Conservation (phyloP, 2,888 invertebrate species). For the Rotaria socialis region DNA sequence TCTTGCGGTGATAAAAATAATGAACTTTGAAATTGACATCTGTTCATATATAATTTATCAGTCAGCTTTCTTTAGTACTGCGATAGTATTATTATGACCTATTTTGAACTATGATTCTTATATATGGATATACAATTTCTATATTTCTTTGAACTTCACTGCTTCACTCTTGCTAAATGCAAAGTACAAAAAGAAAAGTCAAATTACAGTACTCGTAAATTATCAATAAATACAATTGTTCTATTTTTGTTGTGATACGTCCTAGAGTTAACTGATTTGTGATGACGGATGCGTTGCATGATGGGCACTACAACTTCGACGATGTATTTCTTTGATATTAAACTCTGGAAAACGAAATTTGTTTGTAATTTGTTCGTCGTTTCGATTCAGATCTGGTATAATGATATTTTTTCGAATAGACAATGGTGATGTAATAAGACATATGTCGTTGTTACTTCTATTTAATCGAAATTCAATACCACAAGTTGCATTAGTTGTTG, state of each 20-base stretch:
- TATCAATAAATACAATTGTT: not conserved
- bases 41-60: too few relatives aligned
- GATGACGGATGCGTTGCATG: not conserved
- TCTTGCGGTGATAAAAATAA: too few relatives aligned
- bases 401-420: not conserved
- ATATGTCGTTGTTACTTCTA: not conserved
- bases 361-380: not conserved
- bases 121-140: too few relatives aligned
- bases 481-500: not conserved
- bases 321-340: not conserved
- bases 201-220: not conserved
- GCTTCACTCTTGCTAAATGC: not conserved
- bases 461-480: constrained; percentile 8
- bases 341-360: not conserved
- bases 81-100: too few relatives aligned
- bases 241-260: not conserved
- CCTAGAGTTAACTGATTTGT: too few relatives aligned
- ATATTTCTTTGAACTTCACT: not conserved
- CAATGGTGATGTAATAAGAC: not conserved
- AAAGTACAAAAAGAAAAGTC: not conserved
- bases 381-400: not conserved
- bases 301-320: not conserved
- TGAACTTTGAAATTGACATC: too few relatives aligned
- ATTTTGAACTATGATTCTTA: too few relatives aligned
- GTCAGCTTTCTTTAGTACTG: too few relatives aligned